These are phyloP conservation scores for Oxygymnocypris stewartii DNA, from an alignment of 2,113 vertebrate genomes.

Conservation along the genomic window DNA sequence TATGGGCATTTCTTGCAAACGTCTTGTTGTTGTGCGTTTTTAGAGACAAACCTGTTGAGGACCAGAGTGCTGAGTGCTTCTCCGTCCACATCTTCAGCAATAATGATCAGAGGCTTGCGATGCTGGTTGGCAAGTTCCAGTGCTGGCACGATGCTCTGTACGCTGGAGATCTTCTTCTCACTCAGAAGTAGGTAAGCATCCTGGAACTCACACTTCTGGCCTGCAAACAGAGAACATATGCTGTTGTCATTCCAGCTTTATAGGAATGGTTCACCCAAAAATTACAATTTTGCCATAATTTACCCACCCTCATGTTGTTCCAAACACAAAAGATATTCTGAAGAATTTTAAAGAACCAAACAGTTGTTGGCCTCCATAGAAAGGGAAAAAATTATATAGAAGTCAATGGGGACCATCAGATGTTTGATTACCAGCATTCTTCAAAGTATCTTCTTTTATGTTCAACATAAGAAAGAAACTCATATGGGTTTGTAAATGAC, in stretches of 20 bases:
- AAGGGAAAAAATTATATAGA: too few relatives aligned
- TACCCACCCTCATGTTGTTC: neutral
- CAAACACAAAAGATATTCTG: neutral
- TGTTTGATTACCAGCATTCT: too few relatives aligned
- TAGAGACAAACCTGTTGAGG: conserved; percentile 83
- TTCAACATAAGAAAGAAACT: too few relatives aligned
- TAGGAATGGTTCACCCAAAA: too few relatives aligned
- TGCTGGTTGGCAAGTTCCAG: conserved; percentile 96
- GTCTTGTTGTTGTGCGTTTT: neutral
- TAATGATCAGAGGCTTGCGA: conserved; percentile 93
- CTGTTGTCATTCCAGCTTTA: neutral
- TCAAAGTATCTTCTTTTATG: too few relatives aligned
- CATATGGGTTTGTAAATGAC: too few relatives aligned
- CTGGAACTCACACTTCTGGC: conserved; percentile 80
- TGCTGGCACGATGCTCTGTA: conserved; percentile 96
- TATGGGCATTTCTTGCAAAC: neutral
- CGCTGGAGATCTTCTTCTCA: conserved; percentile 97
- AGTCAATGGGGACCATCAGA: too few relatives aligned
- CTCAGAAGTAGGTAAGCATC: conserved; percentile 80
- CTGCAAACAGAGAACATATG: conserved; percentile 53
- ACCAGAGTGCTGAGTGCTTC: conserved; percentile 97
- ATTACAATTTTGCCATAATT: too few relatives aligned
- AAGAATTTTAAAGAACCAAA: too few relatives aligned
- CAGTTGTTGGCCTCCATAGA: too few relatives aligned
- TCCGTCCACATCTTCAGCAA: conserved; percentile 97